Evolutionary conservation across 2,113 vertebrate species (phyloP).

Genomic region (Scortum barcoo): DNA sequence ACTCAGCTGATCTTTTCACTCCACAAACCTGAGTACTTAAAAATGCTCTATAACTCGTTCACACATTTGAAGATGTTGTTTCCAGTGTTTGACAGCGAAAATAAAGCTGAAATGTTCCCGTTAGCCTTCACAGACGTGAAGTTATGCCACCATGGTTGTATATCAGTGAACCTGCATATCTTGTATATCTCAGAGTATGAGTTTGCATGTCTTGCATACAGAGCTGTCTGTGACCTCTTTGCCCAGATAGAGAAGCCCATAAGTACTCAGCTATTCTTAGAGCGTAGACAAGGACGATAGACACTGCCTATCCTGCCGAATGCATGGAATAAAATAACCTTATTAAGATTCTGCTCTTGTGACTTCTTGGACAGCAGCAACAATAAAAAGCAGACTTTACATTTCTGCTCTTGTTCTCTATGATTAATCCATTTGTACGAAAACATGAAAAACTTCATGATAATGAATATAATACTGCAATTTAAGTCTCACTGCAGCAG

Average conservation of each 20-base stretch:
- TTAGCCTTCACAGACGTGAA: not conserved
- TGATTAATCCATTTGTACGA: not conserved
- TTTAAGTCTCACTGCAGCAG: not conserved
- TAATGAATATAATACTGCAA: not conserved
- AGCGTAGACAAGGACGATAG: not conserved
- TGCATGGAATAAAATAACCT: not conserved
- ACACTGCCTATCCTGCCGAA: not conserved
- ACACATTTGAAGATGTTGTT: not conserved
- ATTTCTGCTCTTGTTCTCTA: not conserved
- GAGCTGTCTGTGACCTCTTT: constrained; percentile 25
- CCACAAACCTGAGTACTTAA: not conserved
- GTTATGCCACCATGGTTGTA: not conserved
- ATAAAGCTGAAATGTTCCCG: not conserved
- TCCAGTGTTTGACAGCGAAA: not conserved
- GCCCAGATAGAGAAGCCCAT: not conserved
- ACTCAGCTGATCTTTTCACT: not conserved
- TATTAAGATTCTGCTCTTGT: not conserved
- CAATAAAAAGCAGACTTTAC: not conserved
- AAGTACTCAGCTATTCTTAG: constrained; percentile 25
- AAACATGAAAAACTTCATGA: not conserved
- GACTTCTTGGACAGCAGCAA: not conserved
- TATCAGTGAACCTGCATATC: not conserved
- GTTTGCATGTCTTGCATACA: constrained; percentile 22
- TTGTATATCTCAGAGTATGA: not conserved
- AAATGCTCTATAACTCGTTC: not conserved